Evolutionary conservation across 2,113 vertebrate genomes (phyloP).

Genomic region (Ptilorrhoa leucosticta): DNA sequence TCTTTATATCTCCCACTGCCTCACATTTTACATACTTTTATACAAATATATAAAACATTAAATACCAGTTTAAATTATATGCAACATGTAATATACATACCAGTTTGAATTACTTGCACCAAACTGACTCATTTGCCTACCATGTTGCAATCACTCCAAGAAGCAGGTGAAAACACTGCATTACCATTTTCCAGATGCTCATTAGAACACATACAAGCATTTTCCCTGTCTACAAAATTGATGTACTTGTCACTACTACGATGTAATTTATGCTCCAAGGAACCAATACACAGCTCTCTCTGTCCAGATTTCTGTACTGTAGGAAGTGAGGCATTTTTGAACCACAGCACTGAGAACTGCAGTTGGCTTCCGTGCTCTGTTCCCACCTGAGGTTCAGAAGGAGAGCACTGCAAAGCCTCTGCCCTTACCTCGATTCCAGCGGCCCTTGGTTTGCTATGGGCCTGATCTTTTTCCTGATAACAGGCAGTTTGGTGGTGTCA

Average conservation of each 20-base stretch:
- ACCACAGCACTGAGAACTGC: background rate
- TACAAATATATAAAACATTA: background rate
- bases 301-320: background rate
- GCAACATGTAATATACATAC: background rate
- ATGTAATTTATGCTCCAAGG: background rate
- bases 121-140: background rate
- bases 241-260: fast-evolving
- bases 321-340: background rate
- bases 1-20: background rate
- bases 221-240: background rate
- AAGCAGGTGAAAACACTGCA: background rate
- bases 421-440: slow-evolving; percentile 85
- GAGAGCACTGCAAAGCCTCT: background rate
- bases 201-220: background rate
- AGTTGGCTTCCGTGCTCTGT: background rate
- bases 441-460: slow-evolving; percentile 83
- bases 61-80: background rate
- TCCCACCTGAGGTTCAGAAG: fast-evolving
- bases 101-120: background rate
- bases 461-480: slow-evolving; percentile 86
- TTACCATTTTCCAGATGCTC: background rate
- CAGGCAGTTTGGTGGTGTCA: slow-evolving; percentile 81
- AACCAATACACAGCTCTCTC: background rate
- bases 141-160: background rate
- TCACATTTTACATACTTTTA: background rate